These are phyloP conservation scores for Ranitomeya imitator DNA, from an alignment of 2,113 vertebrate species.

Conservation along the genomic window DNA sequence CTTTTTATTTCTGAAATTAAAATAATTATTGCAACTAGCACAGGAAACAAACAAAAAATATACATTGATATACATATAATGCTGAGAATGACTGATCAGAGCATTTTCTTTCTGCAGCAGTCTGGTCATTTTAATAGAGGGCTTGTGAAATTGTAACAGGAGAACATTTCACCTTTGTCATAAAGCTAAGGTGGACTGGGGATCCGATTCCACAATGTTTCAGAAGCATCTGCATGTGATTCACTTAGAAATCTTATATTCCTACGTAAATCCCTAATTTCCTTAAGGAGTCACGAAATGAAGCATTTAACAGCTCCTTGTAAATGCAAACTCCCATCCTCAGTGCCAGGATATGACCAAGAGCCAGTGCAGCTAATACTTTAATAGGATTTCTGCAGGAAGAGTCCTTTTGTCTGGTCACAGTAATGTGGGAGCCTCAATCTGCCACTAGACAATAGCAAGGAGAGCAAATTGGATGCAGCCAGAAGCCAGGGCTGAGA, in stretches of 20 bases:
- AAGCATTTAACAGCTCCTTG: conserved; percentile 29
- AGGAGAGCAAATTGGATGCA: conserved; percentile 54
- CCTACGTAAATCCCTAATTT: conserved; percentile 31
- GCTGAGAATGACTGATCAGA: not conserved
- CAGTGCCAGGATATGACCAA: conserved; percentile 58
- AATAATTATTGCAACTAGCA: not conserved
- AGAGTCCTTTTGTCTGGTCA: conserved; percentile 68
- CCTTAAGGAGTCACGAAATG: conserved; percentile 28
- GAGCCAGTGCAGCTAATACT: conserved; percentile 62
- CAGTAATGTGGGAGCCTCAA: conserved; percentile 60
- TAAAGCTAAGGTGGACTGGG: conserved; percentile 26
- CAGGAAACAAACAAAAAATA: not conserved
- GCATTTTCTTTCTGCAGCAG: not conserved
- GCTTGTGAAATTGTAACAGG: conserved; percentile 21
- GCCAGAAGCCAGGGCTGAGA: conserved; percentile 7
- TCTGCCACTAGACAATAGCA: conserved; percentile 69
- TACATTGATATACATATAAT: not conserved
- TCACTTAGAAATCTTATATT: conserved; percentile 45
- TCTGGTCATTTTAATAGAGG: not conserved
- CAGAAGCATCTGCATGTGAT: not conserved
- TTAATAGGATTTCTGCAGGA: conserved; percentile 65
- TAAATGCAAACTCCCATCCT: conserved; percentile 50
- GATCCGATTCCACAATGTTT: conserved; percentile 6
- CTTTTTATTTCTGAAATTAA: not conserved
- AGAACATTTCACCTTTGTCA: not conserved